Base-by-base conservation (phyloP, 2,113 vertebrate genomes). In the Petroica traversi region DNA sequence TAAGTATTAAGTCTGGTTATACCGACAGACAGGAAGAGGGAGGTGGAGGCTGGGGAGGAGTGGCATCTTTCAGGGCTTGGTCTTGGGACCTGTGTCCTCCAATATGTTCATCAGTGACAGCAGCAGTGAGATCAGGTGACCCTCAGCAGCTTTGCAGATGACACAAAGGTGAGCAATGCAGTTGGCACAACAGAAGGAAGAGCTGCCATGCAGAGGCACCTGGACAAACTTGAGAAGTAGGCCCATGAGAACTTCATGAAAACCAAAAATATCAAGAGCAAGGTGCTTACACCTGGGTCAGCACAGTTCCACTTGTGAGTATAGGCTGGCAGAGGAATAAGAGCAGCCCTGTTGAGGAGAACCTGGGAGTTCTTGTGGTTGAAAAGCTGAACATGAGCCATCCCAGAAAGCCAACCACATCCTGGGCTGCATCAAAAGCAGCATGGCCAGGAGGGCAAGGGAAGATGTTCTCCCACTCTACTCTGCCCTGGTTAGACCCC, bases 351-450 rank as follows among this genome's bases (percentile, higher is more conserved):
- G 36, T 57, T 45, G 51, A 88, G 59, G 58, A 88, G 51, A 57
- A 58, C 15, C 19, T 52, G 61, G 23, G 7, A 73, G 16, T 66
- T 19, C 45, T 29, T 0, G 0, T 24, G 36, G 12, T 45, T 66
- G 38, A 38, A 29, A 45, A 59, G 38, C 38, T 52, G 68, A 24
- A 45, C 36, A 24, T n/a, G 33, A 73, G 23, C 33, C 23, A 58
- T 51, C 38, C 12, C 1, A 2, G 45, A 52, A 66, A n/a, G 52
- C 8, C 59, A 52, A 8, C 7, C 0, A 0, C 14, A 19, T 38
- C 16, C 33, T 51, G 36, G 22, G 45, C 43, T 89, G 45, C 52
- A 40, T n/a, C 61, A 17, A 74, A 45, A 59, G 52, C 38, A 52
- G 28, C 8, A 1, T 7, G 52, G 38, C n/a, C 68, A n/a, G 45